These are phyloP conservation scores for Saguinus midas DNA, from an alignment of 2,113 vertebrate species.

Conservation along the genomic window DNA sequence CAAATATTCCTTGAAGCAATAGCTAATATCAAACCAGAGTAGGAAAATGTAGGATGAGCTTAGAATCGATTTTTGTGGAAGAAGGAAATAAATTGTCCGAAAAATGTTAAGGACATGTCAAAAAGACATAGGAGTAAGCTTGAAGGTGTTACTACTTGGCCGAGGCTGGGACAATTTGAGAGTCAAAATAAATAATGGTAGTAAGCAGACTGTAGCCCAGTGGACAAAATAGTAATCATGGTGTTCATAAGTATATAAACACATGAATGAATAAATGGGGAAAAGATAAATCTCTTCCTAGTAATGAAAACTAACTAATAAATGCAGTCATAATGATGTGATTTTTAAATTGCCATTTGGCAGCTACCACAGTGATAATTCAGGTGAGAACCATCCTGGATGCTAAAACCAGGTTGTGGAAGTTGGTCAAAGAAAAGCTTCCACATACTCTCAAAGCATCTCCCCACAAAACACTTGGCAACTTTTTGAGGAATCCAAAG, in stretches of 20 bases:
- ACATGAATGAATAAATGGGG: neutral
- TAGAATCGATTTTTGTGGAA: neutral
- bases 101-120: neutral
- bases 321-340: neutral
- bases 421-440: neutral
- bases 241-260: neutral
- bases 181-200: neutral
- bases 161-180: neutral
- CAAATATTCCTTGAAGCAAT: neutral
- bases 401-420: rapidly evolving
- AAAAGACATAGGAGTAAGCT: neutral
- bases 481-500: neutral
- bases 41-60: neutral
- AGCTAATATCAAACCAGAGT: neutral
- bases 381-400: neutral
- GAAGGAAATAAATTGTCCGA: neutral
- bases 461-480: too few species aligned
- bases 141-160: neutral
- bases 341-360: neutral
- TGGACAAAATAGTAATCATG: neutral
- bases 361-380: neutral
- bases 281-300: neutral
- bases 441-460: rapidly evolving
- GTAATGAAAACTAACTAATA: neutral
- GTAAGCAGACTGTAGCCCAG: neutral